A percentile compares a stretch with the other conserved stretches of the same genome.
Conservation (phyloP, 2,113 vertebrate genomes). For the Syngnathus floridae region DNA sequence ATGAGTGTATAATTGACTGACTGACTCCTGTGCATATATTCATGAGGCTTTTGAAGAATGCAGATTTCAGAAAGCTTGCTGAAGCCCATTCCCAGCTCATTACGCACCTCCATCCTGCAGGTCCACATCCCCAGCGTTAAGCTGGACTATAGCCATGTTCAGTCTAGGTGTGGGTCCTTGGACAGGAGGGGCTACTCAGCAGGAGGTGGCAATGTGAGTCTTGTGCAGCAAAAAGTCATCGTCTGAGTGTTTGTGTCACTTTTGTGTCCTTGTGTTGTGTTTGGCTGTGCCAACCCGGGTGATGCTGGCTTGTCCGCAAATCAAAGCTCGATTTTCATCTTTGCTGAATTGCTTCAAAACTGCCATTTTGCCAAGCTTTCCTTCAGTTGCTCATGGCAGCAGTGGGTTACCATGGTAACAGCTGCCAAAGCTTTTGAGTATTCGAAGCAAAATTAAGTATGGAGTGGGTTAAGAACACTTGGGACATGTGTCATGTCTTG, state of each 20-base stretch:
- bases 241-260: conserved; percentile 36
- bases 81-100: conserved; percentile 21
- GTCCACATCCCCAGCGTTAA: conserved; percentile 69
- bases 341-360: background rate
- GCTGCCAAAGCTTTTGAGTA: background rate
- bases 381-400: conserved; percentile 1
- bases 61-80: background rate
- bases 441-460: background rate
- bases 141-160: conserved; percentile 72
- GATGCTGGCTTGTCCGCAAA: conserved; percentile 10
- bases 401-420: conserved; percentile 3
- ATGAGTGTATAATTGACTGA: background rate
- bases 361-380: conserved; percentile 4
- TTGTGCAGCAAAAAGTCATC: conserved; percentile 45
- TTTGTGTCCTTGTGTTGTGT: conserved; percentile 27
- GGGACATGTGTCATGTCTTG: background rate
- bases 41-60: background rate
- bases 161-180: conserved; percentile 73
- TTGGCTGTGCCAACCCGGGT: conserved; percentile 10
- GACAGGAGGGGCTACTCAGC: conserved; percentile 67
- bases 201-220: conserved; percentile 72
- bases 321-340: conserved; percentile 2
- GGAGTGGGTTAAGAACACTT: background rate
- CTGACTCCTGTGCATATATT: background rate
- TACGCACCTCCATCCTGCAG: conserved; percentile 56